A percentile compares a stretch with the other conserved stretches of the same genome.
These are phyloP conservation scores for Anthoscopus minutus DNA, from an alignment of 2,113 vertebrate species.

Conservation along the genomic window DNA sequence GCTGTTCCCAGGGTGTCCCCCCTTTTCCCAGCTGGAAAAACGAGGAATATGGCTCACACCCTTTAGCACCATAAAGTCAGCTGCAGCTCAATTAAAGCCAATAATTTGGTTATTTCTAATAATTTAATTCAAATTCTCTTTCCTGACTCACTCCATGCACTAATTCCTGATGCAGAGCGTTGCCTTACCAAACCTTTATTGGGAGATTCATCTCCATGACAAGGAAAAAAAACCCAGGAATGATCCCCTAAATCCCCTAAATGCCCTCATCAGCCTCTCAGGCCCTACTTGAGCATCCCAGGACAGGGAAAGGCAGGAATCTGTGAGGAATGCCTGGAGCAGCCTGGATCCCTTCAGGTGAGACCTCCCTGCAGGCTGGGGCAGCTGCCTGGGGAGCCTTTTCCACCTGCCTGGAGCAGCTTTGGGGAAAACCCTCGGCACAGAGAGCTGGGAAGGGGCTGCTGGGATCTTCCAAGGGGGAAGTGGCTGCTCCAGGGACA, in stretches of 20 bases:
- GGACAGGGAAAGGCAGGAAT: no score
- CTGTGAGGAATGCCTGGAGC: not conserved
- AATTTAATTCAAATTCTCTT: not conserved
- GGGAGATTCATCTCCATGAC: not conserved
- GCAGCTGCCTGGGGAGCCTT: not conserved
- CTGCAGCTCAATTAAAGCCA: not conserved
- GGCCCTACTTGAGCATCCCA: not conserved
- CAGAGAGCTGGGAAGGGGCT: not conserved
- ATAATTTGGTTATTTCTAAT: not conserved
- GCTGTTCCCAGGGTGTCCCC: not conserved
- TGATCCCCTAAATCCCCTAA: not conserved
- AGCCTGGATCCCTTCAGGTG: not conserved
- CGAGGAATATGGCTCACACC: not conserved
- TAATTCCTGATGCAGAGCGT: not conserved
- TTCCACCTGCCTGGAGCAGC: accelerated
- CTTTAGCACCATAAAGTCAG: accelerated
- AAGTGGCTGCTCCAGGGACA: no score
- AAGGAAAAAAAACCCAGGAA: not conserved
- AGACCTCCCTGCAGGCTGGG: not conserved
- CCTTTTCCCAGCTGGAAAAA: not conserved
- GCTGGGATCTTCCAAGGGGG: no score
- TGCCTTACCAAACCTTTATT: not conserved
- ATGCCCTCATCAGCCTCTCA: not conserved
- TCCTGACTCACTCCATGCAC: accelerated
- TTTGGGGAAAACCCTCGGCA: accelerated